Evolutionary conservation across 2,113 vertebrate species (phyloP), one percentile per base, ranked within the genome.

Genomic region (Arenaria interpres): DNA sequence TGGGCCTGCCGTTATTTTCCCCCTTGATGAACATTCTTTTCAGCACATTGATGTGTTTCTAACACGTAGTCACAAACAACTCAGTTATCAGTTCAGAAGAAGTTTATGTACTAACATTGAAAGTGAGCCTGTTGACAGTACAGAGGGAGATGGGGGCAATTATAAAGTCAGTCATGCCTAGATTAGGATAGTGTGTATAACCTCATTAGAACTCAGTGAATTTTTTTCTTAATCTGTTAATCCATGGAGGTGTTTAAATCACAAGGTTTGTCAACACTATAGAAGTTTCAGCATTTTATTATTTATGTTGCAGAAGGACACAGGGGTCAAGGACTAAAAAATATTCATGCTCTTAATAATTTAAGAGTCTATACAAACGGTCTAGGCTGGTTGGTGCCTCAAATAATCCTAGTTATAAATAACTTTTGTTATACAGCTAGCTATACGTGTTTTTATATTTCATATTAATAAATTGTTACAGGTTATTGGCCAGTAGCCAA

Each of bases 371-470:
- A 4, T 85, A 45, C 54, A 86, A 80, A 71, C 1, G 7, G 30
- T 69, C 54, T 76, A 24, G 92, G 82, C 56, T 93, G 69, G 50
- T 84, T 92, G 89, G 89, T 96, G 88, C 84, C 91, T 88, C n/a
- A 53, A 6, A 51, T 97, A 97, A 95, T 93, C 94, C 80, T 93
- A 59, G 64, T 80, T 94, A 92, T 94, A 95, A 93, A 96, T 96
- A 95, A 89, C 53, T 86, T 91, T 0, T 64, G n/a, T 71, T 96
- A 88, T 88, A 17, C 51, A 83, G 66, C 54, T 89, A 87, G 64
- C 84, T 92, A 14, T 57, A 73, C 81, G 21, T 27, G 12, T 71
- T 92, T 96, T 91, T 96, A 41, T 95, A 93, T 88, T 93, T 95
- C 64, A 45, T 95, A 85, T 95, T 95, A 88, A 94, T 94, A 91